Percentiles rank a stretch among this genome's conserved stretches.
Conservation (phyloP, 2,888 invertebrate genomes). For the Xiphydria camelus region DNA sequence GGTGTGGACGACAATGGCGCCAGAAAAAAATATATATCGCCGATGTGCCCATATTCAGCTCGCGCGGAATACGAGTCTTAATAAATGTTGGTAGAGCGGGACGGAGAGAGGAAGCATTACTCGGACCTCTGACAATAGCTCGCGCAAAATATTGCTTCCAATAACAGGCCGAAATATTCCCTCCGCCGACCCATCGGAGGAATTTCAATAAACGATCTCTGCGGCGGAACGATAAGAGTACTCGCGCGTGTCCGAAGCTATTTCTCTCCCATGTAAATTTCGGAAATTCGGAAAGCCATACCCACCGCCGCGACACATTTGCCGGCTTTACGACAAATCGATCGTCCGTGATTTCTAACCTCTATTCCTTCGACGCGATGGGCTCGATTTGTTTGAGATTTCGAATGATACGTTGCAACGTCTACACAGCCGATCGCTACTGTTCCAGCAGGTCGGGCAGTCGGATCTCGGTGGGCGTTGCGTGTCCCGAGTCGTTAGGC, state of each 20-base stretch:
- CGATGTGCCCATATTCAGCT: background rate
- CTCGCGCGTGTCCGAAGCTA: conserved; percentile 1
- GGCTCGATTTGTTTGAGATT: too few relatives aligned
- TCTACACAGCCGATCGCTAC: too few relatives aligned
- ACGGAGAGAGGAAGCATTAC: conserved; percentile 2
- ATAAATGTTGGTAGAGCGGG: background rate
- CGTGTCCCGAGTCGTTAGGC: conserved; percentile 24
- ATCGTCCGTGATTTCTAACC: too few relatives aligned
- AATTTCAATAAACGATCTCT: conserved; percentile 31
- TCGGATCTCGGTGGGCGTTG: conserved; percentile 5
- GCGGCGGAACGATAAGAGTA: background rate
- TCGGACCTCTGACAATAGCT: conserved; percentile 22
- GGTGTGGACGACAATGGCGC: background rate
- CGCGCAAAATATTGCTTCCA: conserved; percentile 33
- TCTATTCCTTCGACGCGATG: too few relatives aligned
- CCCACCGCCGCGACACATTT: too few relatives aligned
- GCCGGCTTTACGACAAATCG: too few relatives aligned
- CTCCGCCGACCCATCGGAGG: conserved; percentile 6
- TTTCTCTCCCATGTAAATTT: conserved; percentile 25
- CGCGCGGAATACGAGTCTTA: background rate
- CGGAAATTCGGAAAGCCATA: conserved; percentile 13
- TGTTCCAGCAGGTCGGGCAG: too few relatives aligned
- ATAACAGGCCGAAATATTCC: conserved; percentile 20
- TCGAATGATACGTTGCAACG: too few relatives aligned
- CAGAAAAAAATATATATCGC: background rate